Evolutionary conservation across 2,888 invertebrate species (phyloP).

Genomic region (Cephus rjabovi): DNA sequence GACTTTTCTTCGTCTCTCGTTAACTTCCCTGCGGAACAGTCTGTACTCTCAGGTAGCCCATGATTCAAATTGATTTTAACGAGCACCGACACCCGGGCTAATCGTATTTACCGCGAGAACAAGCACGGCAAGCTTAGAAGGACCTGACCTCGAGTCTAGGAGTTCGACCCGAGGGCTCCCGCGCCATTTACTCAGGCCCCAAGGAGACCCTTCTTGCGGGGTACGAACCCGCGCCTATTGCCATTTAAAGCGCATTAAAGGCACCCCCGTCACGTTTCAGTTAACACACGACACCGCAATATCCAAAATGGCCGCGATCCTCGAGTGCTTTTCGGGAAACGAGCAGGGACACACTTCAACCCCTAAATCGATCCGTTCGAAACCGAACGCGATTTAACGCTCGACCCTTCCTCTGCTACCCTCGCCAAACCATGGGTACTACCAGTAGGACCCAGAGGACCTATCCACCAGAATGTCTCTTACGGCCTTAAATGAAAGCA

Average conservation of each 20-base stretch:
- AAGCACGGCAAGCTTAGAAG: neutral
- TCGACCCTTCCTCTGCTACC: neutral
- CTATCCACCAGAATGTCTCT: conserved; percentile 5
- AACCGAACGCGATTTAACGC: neutral
- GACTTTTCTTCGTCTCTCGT: neutral
- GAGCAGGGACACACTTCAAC: neutral
- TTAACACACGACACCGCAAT: neutral
- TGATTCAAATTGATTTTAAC: neutral
- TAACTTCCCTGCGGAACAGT: neutral
- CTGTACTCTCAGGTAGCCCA: neutral
- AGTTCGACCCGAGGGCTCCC: neutral
- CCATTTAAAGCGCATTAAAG: neutral
- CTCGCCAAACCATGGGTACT: neutral
- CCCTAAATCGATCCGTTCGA: neutral
- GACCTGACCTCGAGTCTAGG: neutral
- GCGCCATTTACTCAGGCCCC: neutral
- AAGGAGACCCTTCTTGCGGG: neutral
- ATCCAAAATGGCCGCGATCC: neutral
- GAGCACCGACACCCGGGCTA: neutral
- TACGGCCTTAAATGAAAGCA: conserved; percentile 14
- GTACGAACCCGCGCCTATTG: neutral
- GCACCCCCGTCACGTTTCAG: neutral
- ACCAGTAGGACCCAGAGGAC: neutral
- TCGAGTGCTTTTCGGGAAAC: neutral
- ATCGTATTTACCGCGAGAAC: neutral